Percentiles rank a stretch among this genome's conserved stretches.
Conservation (phyloP, 2,888 invertebrate species). For the Clusia tigrina region DNA sequence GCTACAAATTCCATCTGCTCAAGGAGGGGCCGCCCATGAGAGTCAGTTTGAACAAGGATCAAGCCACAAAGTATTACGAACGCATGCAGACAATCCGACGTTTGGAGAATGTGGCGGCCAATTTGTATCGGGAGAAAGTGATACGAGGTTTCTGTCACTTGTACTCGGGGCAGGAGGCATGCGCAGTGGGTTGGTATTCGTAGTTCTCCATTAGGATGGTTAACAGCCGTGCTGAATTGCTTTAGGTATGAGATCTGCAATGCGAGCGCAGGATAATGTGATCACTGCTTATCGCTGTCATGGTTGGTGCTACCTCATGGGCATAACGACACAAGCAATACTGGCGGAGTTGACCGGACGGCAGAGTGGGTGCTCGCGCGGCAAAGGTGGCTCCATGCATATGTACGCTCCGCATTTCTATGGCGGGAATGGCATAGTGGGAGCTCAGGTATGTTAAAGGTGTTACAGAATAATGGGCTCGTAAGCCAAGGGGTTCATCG, state of each 20-base stretch:
- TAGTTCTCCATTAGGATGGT: too few species aligned
- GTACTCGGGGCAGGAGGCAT: conserved; percentile 88
- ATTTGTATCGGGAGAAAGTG: conserved; percentile 95
- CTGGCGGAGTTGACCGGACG: conserved; percentile 91
- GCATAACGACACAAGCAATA: conserved; percentile 79
- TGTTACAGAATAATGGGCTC: too few species aligned
- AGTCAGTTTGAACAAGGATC: conserved; percentile 79
- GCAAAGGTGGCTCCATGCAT: conserved; percentile 99
- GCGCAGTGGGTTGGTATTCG: conserved; percentile 54
- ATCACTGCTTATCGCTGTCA: conserved; percentile 98
- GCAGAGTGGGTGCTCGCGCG: conserved; percentile 85
- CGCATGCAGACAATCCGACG: conserved; percentile 87
- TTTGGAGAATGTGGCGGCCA: conserved; percentile 93
- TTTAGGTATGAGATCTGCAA: conserved; percentile 88
- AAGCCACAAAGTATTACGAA: conserved; percentile 82
- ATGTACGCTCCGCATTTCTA: conserved; percentile 93
- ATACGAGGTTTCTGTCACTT: conserved; percentile 98
- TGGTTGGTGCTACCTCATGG: conserved; percentile 96
- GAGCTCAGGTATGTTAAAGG: conserved; percentile 92
- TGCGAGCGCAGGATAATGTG: conserved; percentile 84
- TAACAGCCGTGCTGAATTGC: too few species aligned
- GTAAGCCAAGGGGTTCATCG: too few species aligned
- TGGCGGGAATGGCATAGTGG: conserved; percentile 98
- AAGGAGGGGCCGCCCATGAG: conserved; percentile 84
- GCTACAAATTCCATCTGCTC: conserved; percentile 87